Percentiles rank a stretch among this genome's conserved stretches.
Evolutionary conservation across 2,113 vertebrate species (phyloP).

Genomic region (Lipotes vexillifer): DNA sequence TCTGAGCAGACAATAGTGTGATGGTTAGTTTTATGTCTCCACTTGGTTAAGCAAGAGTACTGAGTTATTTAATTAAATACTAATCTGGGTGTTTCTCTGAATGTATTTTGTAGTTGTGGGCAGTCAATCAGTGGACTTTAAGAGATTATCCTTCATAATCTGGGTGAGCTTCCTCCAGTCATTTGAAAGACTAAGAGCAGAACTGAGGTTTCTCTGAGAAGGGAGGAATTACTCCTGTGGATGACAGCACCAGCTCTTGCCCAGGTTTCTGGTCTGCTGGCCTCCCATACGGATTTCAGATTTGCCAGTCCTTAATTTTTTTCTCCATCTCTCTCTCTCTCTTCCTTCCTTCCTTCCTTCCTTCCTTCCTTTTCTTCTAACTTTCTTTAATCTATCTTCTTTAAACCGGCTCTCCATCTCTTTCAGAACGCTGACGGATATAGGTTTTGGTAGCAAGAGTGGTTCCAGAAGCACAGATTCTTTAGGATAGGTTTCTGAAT

Average conservation of each 20-base stretch:
- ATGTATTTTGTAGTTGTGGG: not conserved
- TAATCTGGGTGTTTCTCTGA: not conserved
- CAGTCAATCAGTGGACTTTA: not conserved
- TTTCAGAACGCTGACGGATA: not conserved
- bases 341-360: rapidly evolving
- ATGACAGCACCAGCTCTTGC: not conserved
- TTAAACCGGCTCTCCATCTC: not conserved
- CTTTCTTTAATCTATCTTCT: not conserved
- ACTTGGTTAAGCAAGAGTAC: not conserved
- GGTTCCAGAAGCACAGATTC: not conserved
- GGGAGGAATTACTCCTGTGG: not conserved
- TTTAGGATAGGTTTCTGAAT: not conserved
- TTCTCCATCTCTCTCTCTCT: not conserved
- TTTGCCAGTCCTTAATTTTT: not conserved
- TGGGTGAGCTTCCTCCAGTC: not conserved
- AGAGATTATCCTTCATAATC: not conserved
- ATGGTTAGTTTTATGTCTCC: conserved; percentile 6
- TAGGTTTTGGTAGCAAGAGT: not conserved
- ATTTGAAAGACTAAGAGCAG: not conserved
- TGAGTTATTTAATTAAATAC: not conserved
- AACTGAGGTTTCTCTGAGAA: not conserved
- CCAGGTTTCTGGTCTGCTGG: not conserved
- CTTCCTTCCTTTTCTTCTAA: not conserved
- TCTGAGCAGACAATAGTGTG: conserved; percentile 9
- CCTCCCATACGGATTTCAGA: not conserved